Evolutionary conservation across 1,140 invertebrate species (phyloP).

Genomic region (Cherax quadricarinatus): DNA sequence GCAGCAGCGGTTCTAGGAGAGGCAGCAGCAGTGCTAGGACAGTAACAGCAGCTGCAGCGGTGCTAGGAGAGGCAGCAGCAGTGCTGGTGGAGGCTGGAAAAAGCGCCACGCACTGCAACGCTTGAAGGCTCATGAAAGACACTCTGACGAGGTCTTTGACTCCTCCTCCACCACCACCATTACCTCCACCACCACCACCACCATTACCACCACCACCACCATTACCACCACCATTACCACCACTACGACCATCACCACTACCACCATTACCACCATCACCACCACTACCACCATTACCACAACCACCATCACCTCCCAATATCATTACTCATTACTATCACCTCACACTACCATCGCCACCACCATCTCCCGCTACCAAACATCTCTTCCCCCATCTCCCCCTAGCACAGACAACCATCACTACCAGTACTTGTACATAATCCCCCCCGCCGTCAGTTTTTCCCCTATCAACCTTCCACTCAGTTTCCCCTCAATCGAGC

Average conservation of each 20-base stretch:
- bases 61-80: neutral
- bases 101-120: conserved; percentile 34
- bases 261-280: no score
- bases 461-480: no score
- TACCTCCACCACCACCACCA: neutral
- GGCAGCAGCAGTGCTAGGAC: neutral
- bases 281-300: no score
- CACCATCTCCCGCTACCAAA: neutral
- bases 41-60: neutral
- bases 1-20: neutral
- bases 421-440: neutral
- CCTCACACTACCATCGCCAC: no score
- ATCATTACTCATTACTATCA: no score
- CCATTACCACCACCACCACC: neutral
- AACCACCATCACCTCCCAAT: no score
- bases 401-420: neutral
- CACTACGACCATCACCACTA: no score
- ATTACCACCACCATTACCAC: no score
- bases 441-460: no score
- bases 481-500: no score
- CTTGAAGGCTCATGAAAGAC: conserved; percentile 24
- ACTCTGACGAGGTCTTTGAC: neutral
- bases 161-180: neutral
- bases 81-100: conserved; percentile 13
- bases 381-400: no score